phyloP scores from a whole-genome alignment of 2,888 invertebrate genomes.

The Dynastes grantii region DNA sequence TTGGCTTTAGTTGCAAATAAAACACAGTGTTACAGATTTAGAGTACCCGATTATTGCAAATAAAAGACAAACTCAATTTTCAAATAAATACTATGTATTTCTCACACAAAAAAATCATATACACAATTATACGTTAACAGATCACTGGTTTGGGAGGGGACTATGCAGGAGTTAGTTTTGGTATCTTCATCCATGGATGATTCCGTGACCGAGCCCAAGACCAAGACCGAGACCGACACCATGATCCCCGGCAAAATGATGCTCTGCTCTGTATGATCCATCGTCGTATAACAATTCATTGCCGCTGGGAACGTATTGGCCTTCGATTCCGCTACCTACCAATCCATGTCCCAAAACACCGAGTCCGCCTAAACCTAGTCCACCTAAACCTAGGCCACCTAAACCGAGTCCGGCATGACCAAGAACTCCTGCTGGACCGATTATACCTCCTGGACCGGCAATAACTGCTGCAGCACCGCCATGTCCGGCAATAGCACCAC shows the following conservation, averaged over 20 bases:
- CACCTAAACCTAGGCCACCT: no score
- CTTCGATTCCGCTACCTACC: slow-evolving; percentile 58
- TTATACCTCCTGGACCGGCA: slow-evolving; percentile 38
- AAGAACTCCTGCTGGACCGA: slow-evolving; percentile 35
- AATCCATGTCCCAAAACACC: slow-evolving; percentile 48
- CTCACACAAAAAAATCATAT: slow-evolving; percentile 36
- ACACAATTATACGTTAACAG: slow-evolving; percentile 15
- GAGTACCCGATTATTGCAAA: background rate
- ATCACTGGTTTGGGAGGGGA: slow-evolving; percentile 9
- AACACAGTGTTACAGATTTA: background rate
- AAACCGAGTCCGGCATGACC: slow-evolving; percentile 31
- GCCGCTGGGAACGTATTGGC: slow-evolving; percentile 59
- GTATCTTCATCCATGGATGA: slow-evolving; percentile 30
- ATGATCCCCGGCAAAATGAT: slow-evolving; percentile 37
- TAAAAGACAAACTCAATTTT: slow-evolving; percentile 1
- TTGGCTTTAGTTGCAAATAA: no score
- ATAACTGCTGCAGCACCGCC: slow-evolving; percentile 42
- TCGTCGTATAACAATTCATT: slow-evolving; percentile 62
- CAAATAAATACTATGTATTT: slow-evolving; percentile 40
- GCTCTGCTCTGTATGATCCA: slow-evolving; percentile 62
- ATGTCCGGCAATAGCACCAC: slow-evolving; percentile 48
- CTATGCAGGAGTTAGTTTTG: background rate
- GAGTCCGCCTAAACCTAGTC: background rate
- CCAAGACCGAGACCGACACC: slow-evolving; percentile 30
- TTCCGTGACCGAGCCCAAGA: slow-evolving; percentile 20